Percentiles rank a stretch among this genome's conserved stretches.
Conservation (phyloP, 2,797 vertebrate genomes). For the Benthosema pterotum region DNA sequence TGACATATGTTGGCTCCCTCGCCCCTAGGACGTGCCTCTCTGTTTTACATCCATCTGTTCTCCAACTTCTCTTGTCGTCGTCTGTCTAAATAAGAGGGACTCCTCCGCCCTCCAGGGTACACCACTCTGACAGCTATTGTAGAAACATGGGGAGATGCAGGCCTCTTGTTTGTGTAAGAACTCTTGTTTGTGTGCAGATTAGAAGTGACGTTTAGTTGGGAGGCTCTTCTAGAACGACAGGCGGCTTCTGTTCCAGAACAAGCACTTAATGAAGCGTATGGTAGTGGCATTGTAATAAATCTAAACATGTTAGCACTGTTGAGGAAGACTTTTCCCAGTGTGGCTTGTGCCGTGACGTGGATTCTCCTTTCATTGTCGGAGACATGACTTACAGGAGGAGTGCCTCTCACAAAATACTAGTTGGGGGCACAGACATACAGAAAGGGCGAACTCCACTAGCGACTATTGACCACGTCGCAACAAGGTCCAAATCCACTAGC, state of each 20-base stretch:
- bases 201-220: slow-evolving; percentile 18
- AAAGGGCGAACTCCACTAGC: too few species aligned
- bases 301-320: slow-evolving; percentile 37
- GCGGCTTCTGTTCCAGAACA: slow-evolving; percentile 30
- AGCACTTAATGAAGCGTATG: slow-evolving; percentile 47
- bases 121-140: slow-evolving; percentile 19
- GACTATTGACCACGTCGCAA: too few species aligned
- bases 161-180: slow-evolving; percentile 5
- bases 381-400: too few species aligned
- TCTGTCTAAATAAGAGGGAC: slow-evolving; percentile 39
- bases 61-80: slow-evolving; percentile 11
- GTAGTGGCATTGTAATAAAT: slow-evolving; percentile 55
- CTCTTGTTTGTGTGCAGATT: too few species aligned
- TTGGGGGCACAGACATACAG: too few species aligned
- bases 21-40: slow-evolving; percentile 10
- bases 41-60: slow-evolving; percentile 6
- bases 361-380: too few species aligned
- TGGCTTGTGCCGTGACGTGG: too few species aligned
- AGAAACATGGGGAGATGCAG: slow-evolving; percentile 10
- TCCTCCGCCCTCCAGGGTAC: slow-evolving; percentile 24
- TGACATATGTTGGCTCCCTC: slow-evolving; percentile 6
- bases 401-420: too few species aligned
- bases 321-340: slow-evolving; percentile 28
- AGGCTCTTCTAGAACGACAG: slow-evolving; percentile 30
- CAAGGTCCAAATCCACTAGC: too few species aligned